Evolutionary conservation across 2,113 vertebrate genomes (phyloP), one percentile per base, ranked within the genome.

Genomic region (Coregonus clupeaformis): DNA sequence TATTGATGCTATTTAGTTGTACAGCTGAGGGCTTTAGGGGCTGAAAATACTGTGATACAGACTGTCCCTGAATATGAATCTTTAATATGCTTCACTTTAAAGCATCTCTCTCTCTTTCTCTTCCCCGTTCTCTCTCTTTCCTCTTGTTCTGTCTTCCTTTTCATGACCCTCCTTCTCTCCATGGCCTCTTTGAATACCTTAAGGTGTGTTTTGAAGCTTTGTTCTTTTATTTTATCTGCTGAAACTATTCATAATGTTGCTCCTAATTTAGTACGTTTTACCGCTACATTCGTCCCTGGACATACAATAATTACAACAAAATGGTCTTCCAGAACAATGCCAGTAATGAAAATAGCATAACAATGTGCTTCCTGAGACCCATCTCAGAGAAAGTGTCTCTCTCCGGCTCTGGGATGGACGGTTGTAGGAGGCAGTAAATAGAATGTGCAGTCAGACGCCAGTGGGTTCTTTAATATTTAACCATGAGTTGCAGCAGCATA

Each of bases 381-480:
- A 24, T 60, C 20, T 60, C 57, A 66, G 11, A 66, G 27, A 32
- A 20, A 66, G 27, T 16, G 0, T 66, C 14, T 66, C 29, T 36
- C 5, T 66, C 29, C 36, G 64, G 64, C 16, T 52, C 49, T 52
- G 18, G 49, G 12, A 52, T 14, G 16, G 49, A 52, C 16, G 16
- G 4, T 30, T 66, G 14, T 18, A 30, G 29, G 29, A 60, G 12
- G 14, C 27, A 16, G 64, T 66, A 32, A 66, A 66, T 66, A 20
- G 18, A 29, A 29, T 66, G 62, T 62, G 62, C 30, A 16, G 27
- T 32, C 49, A 16, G 30, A 27, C 29, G 18, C 27, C 30, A 32
- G 27, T 66, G 27, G 18, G 29, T 32, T 16, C 6, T 32, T 66
- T 66, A 66, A 66, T 66, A 66, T 30, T 66, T 66, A 66, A 66